Conservation (phyloP, 2,888 invertebrate species). For the Strigamia maritima region DNA sequence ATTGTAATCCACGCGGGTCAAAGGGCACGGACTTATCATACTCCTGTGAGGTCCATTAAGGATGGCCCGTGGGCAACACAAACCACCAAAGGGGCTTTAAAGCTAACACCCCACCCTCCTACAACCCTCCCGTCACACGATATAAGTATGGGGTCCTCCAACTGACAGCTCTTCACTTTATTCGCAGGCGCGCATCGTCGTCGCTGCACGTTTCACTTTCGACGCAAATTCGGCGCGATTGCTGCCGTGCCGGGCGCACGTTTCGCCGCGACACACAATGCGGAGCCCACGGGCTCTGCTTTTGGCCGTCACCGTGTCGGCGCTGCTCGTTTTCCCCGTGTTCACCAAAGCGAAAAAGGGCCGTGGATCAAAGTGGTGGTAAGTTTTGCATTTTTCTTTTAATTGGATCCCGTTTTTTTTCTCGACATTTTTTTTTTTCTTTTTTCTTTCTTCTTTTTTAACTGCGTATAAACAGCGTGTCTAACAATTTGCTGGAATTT, state of each 20-base stretch:
- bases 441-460: background rate
- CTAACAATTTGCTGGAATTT: conserved; percentile 17
- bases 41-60: conserved; percentile 14
- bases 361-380: conserved; percentile 45
- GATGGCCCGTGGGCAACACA: background rate
- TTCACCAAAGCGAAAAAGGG: conserved; percentile 41
- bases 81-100: background rate
- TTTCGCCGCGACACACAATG: background rate
- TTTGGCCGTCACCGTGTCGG: conserved; percentile 5
- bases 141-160: background rate
- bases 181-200: conserved; percentile 22
- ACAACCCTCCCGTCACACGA: conserved; percentile 18
- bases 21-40: conserved; percentile 17
- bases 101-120: background rate
- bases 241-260: conserved; percentile 9
- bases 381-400: conserved; percentile 37
- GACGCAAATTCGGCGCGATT: no score
- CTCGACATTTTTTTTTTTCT: background rate
- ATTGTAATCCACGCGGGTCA: background rate
- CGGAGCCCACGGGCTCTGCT: conserved; percentile 17
- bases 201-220: no score
- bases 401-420: background rate
- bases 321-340: conserved; percentile 34
- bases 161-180: conserved; percentile 27
- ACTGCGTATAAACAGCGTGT: conserved; percentile 17